Evolutionary conservation across 2,888 invertebrate genomes (phyloP).

Genomic region (Sphaeridia pumilis): DNA sequence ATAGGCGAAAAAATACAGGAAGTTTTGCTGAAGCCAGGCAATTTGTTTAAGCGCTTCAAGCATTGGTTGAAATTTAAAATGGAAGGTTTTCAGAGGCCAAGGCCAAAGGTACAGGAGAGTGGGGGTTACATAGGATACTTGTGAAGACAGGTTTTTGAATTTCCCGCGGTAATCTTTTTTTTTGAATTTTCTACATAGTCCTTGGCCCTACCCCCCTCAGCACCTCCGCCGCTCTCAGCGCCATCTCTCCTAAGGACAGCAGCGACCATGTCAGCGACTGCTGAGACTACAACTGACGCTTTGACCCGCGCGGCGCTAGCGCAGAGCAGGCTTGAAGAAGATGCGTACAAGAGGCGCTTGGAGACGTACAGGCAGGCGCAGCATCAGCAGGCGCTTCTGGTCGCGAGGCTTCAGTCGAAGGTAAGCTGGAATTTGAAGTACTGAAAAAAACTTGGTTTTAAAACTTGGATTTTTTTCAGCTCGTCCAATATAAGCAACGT

Average conservation of each 20-base stretch:
- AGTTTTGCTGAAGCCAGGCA: neutral
- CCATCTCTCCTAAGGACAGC: conserved; percentile 28
- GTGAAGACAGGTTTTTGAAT: neutral
- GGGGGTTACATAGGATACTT: neutral
- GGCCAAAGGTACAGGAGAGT: neutral
- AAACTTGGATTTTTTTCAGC: conserved; percentile 46
- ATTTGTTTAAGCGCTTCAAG: neutral
- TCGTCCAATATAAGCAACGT: conserved; percentile 82
- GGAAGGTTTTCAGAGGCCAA: neutral
- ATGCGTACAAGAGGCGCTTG: conserved; percentile 62
- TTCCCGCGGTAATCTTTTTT: neutral
- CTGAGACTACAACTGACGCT: neutral
- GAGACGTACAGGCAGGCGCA: conserved; percentile 86
- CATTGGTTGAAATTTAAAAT: neutral
- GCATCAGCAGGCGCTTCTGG: conserved; percentile 83
- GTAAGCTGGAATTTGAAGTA: conserved; percentile 45
- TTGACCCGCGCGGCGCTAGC: conserved; percentile 21
- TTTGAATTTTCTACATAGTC: conserved; percentile 31
- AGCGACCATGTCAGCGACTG: conserved; percentile 9
- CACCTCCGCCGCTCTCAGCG: conserved; percentile 18
- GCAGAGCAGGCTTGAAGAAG: conserved; percentile 55
- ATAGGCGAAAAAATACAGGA: too few species aligned
- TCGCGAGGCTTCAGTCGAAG: conserved; percentile 85
- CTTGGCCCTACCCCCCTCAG: conserved; percentile 31
- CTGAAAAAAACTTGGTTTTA: too few species aligned